Conservation (phyloP, 2,888 invertebrate species). For the Macrophya annulata region DNA sequence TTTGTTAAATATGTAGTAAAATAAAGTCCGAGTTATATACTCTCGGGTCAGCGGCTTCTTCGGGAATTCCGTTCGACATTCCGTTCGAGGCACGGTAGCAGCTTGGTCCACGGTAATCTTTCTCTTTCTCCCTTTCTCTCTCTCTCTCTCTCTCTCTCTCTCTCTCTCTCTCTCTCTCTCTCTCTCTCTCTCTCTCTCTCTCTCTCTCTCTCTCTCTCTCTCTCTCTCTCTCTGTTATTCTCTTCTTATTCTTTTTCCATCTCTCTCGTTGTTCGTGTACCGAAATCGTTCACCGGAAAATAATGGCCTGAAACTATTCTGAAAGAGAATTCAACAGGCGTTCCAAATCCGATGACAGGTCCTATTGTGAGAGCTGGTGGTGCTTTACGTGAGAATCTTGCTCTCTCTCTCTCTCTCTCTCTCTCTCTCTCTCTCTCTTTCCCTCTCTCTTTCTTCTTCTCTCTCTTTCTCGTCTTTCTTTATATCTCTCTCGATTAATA, state of each 20-base stretch:
- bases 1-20: constrained; percentile 16
- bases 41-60: constrained; percentile 51
- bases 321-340: constrained; percentile 60
- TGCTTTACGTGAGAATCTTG: constrained; percentile 59
- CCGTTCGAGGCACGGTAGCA: constrained; percentile 47
- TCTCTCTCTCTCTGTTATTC: background rate
- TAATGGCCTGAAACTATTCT: constrained; percentile 64
- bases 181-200: constrained; percentile 56
- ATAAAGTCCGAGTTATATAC: constrained; percentile 34
- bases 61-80: constrained; percentile 54
- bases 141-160: constrained; percentile 1
- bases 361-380: constrained; percentile 61
- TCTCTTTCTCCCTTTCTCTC: constrained; percentile 26
- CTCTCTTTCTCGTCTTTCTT: background rate
- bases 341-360: constrained; percentile 64
- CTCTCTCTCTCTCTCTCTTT: background rate
- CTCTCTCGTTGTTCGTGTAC: constrained; percentile 62
- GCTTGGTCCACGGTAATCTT: constrained; percentile 32
- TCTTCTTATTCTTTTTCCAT: constrained; percentile 31
- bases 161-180: constrained; percentile 16
- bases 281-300: constrained; percentile 56
- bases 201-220: constrained; percentile 26
- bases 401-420: background rate
- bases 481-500: background rate
- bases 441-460: no score